Conservation (phyloP, 2,113 vertebrate genomes). For the Corapipo altera region DNA sequence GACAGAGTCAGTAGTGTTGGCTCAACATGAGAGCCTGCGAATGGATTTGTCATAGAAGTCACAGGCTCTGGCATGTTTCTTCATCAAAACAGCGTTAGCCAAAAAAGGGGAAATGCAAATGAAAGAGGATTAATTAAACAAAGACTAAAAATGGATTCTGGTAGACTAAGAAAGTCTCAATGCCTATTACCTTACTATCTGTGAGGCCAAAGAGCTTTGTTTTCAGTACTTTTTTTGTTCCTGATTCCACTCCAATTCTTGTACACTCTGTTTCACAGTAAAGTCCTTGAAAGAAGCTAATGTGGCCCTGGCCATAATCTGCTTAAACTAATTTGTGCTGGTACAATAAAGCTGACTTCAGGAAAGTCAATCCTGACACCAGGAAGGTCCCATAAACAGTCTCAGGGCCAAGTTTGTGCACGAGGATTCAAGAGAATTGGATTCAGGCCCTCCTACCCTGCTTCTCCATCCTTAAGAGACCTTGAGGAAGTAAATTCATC, state of each 20-base stretch:
- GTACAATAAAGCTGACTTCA: neutral
- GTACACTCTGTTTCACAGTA: neutral
- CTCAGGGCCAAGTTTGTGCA: neutral
- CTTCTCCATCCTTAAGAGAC: neutral
- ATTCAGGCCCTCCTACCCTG: neutral
- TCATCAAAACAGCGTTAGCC: neutral
- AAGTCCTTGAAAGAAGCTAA: conserved; percentile 1
- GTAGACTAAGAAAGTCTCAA: neutral
- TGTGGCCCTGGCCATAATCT: neutral
- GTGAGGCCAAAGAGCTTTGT: neutral
- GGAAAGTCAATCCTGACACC: conserved; percentile 11
- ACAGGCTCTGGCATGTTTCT: neutral
- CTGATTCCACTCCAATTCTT: neutral
- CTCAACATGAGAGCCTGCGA: neutral
- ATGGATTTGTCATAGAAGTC: neutral
- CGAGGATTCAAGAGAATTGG: neutral
- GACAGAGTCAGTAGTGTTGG: neutral
- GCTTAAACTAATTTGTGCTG: neutral
- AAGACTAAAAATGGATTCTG: neutral
- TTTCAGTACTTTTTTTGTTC: neutral
- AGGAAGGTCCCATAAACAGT: conserved; percentile 5
- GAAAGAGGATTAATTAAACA: neutral
- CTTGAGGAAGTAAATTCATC: conserved; percentile 14
- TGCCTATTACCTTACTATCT: neutral
- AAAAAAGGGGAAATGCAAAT: neutral